A percentile compares a stretch with the other conserved stretches of the same genome.
Conservation (phyloP, 2,888 invertebrate species). For the Bedellia somnulentella region DNA sequence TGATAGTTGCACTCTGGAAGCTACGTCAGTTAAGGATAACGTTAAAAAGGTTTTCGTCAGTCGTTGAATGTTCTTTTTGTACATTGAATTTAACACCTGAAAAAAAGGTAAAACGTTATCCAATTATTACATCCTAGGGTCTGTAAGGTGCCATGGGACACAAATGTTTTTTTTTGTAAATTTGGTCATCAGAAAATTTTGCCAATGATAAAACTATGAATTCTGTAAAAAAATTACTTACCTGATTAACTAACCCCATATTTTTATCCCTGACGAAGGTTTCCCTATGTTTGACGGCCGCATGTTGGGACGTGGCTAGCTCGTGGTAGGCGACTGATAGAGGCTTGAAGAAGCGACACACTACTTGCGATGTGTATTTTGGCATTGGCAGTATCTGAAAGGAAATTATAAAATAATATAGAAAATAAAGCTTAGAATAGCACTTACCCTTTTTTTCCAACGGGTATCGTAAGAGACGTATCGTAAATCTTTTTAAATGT, state of each 20-base stretch:
- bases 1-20: constrained; percentile 82
- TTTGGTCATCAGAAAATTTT: no score
- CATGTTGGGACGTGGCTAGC: constrained; percentile 76
- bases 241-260: constrained; percentile 77
- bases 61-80: constrained; percentile 95
- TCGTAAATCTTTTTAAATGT: no score
- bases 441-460: no score
- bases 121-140: no score
- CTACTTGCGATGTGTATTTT: constrained; percentile 90
- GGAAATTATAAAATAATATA: constrained; percentile 6
- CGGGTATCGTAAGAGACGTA: no score
- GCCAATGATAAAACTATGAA: no score
- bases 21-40: constrained; percentile 84
- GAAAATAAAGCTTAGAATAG: not conserved
- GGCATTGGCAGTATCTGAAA: constrained; percentile 68
- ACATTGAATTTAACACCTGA: constrained; percentile 84
- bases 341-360: constrained; percentile 82
- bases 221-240: constrained; percentile 20
- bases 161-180: no score
- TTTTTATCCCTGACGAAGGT: constrained; percentile 77
- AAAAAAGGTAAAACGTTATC: no score
- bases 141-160: no score
- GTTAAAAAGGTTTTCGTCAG: constrained; percentile 94
- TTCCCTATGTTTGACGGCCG: constrained; percentile 82
- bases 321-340: constrained; percentile 87